These are phyloP conservation scores for Epizoanthus illoricatus DNA, from an alignment of 92 coral and sea anemone genomes.

Conservation along the genomic window DNA sequence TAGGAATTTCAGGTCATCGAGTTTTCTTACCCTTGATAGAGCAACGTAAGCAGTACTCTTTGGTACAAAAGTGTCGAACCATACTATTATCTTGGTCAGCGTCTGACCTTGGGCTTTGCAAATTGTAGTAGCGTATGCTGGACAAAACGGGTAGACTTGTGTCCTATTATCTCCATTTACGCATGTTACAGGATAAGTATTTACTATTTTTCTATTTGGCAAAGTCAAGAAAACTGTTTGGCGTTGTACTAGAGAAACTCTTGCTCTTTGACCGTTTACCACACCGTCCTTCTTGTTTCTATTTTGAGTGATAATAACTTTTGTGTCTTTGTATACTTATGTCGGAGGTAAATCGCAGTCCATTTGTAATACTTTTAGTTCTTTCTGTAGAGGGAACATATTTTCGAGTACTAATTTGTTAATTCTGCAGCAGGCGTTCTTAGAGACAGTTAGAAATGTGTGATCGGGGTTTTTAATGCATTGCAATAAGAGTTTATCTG, in stretches of 20 bases:
- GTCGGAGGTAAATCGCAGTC: conserved; percentile 9
- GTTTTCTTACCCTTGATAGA: conserved; percentile 28
- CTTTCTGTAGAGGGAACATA: not conserved
- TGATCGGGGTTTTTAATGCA: not conserved
- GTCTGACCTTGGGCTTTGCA: conserved; percentile 48
- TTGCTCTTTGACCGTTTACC: conserved; percentile 49
- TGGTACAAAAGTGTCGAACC: conserved; percentile 10
- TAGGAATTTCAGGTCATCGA: conserved; percentile 13
- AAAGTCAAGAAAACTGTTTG: conserved; percentile 27
- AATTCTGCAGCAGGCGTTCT: not conserved
- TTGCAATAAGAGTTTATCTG: no score
- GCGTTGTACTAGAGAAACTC: conserved; percentile 4
- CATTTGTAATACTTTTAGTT: not conserved
- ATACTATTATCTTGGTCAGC: conserved; percentile 11
- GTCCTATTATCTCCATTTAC: not conserved
- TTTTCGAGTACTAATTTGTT: not conserved
- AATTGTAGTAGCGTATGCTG: conserved; percentile 27
- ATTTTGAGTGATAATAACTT: conserved; percentile 36
- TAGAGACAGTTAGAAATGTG: conserved; percentile 20
- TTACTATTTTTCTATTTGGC: conserved; percentile 18
- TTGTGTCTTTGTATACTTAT: not conserved
- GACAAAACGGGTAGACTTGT: conserved; percentile 29
- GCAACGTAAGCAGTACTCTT: conserved; percentile 29
- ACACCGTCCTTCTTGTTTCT: conserved; percentile 41
- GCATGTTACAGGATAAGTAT: conserved; percentile 7